Conservation (phyloP, 2,797 vertebrate species). For the Acrossocheilus fasciatus region DNA sequence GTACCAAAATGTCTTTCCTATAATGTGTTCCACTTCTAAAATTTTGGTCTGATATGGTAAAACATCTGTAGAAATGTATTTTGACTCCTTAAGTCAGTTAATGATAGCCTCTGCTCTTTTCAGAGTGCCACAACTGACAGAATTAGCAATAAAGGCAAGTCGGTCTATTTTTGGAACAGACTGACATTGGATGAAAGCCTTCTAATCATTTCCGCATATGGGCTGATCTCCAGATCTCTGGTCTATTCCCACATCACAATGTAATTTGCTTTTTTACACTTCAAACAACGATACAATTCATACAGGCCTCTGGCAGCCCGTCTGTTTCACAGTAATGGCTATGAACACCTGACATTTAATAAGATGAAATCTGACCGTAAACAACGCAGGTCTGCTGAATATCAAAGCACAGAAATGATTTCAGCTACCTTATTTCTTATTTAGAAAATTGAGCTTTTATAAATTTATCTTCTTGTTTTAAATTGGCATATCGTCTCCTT, state of each 20-base stretch:
- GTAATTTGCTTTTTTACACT: constrained; percentile 51
- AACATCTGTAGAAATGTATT: neutral
- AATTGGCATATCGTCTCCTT: neutral
- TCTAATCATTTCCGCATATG: neutral
- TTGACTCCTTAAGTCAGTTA: constrained; percentile 1
- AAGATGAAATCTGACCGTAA: constrained; percentile 32
- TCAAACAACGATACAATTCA: constrained; percentile 4
- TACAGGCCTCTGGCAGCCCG: neutral
- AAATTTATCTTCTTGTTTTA: constrained; percentile 2
- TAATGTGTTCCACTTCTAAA: neutral
- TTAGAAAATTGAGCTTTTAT: constrained; percentile 1
- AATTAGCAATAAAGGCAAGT: constrained; percentile 35
- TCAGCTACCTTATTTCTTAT: neutral
- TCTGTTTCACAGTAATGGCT: constrained; percentile 28
- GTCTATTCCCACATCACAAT: constrained; percentile 40
- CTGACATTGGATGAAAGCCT: constrained; percentile 54
- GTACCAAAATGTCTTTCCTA: neutral
- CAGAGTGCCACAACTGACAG: constrained; percentile 36
- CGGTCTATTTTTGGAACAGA: constrained; percentile 25
- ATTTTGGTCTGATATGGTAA: neutral
- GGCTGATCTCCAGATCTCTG: constrained; percentile 63
- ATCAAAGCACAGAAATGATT: constrained; percentile 17
- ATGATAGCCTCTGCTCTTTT: constrained; percentile 7
- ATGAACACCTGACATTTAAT: constrained; percentile 39
- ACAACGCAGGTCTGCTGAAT: constrained; percentile 9